Conservation (phyloP, 2,797 vertebrate species). For the Cirrhinus mrigala region DNA sequence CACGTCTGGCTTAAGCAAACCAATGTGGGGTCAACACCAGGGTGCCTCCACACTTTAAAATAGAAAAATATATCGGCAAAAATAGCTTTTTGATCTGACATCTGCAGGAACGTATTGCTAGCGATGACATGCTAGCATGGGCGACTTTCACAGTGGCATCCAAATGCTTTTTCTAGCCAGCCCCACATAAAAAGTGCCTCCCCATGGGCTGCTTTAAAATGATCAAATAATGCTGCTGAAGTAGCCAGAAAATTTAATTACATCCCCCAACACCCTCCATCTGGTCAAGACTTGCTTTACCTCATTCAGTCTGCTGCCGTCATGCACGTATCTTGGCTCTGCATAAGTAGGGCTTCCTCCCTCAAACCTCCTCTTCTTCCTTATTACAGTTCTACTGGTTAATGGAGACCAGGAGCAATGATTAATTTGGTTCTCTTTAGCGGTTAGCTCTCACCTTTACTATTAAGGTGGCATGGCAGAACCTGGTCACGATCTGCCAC, state of each 20-base stretch:
- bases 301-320: constrained; percentile 26
- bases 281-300: constrained; percentile 41
- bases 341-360: constrained; percentile 25
- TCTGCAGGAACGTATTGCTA: constrained; percentile 19
- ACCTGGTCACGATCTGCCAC: constrained; percentile 11
- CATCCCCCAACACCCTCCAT: constrained; percentile 45
- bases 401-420: constrained; percentile 11
- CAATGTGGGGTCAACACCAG: neutral
- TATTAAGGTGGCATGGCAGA: constrained; percentile 17
- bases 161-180: constrained; percentile 50
- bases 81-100: constrained; percentile 23
- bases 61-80: neutral
- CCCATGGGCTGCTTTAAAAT: constrained; percentile 53
- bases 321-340: constrained; percentile 1
- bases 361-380: neutral
- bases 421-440: constrained; percentile 56
- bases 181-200: constrained; percentile 48
- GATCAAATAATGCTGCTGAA: constrained; percentile 61
- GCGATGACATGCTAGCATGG: neutral
- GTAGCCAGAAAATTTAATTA: constrained; percentile 62
- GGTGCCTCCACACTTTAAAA: neutral
- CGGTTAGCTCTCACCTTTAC: constrained; percentile 2
- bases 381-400: neutral
- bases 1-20: neutral
- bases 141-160: constrained; percentile 16